Base-by-base conservation (phyloP, 2,888 invertebrate species). In the Sarcophaga rosellei region DNA sequence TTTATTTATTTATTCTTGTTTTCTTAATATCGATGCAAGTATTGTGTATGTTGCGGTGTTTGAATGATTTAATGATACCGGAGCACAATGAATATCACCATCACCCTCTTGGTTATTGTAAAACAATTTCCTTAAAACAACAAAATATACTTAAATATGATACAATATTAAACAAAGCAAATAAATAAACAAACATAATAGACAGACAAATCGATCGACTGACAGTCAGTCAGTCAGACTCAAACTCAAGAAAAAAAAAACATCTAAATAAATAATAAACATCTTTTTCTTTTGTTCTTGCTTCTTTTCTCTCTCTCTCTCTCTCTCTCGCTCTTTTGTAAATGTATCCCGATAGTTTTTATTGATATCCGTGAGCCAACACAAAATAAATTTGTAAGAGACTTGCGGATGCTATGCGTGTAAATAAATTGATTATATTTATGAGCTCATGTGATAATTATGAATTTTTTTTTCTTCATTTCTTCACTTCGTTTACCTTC, bases 111-210 rank as follows among this genome's bases (percentile, higher is more conserved):
- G 10, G 35, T 35, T 35, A 35, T 53, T 53, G 15, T 53, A 57
- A 47, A 78, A 86, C 53, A 77, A 86, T 74, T 80, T 86, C 73
- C 76, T 74, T 76, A 76, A 79, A 82, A 12, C 82, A 80, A 61
- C 73, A 83, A 80, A 80, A 82, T 53, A 83, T 77, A 86, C 79
- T 86, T 68, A 68, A 84, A 72, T 77, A 86, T 77, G 63, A 80
- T 76, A 70, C 68, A 70, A 76, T 65, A 72, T 65, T 11, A 20
- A 63, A 11, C 6, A 72, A 70, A 59, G 44, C 21, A 66, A 72
- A 78, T 74, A 78, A 74, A 74, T 70, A 77, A 81, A 66, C 62
- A 66, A 81, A 68, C 21, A 35, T 35, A 45, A 53, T 35, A 68
- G 68, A 69, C 74, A 81, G 35, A 4, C 25, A 25, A 25, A 25